Conservation (phyloP, 2,113 vertebrate species). For the Leptosomus discolor region DNA sequence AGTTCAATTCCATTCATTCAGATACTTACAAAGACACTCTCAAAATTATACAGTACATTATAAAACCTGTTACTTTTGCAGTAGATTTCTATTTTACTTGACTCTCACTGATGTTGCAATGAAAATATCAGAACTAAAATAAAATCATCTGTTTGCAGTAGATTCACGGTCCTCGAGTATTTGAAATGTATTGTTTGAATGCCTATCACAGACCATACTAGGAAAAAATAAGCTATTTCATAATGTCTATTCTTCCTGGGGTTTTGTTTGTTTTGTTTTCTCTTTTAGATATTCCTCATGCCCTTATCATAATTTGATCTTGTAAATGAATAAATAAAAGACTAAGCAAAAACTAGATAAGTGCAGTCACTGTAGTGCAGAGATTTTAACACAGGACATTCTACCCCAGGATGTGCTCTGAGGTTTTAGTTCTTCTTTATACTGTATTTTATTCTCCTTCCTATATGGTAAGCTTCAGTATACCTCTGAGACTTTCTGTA, state of each 20-base stretch:
- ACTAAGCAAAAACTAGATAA: not conserved
- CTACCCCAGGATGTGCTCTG: not conserved
- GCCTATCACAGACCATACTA: fast-evolving
- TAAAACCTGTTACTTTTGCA: not conserved
- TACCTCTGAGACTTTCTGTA: not conserved
- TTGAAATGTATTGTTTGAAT: not conserved
- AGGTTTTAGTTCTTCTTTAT: not conserved
- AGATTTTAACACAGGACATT: not conserved
- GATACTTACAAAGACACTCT: not conserved
- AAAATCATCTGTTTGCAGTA: fast-evolving
- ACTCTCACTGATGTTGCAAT: not conserved
- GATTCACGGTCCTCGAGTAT: not conserved
- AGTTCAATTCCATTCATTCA: not conserved
- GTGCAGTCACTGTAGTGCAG: not conserved
- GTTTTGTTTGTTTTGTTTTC: not conserved
- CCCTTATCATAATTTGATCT: not conserved
- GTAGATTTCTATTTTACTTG: not conserved
- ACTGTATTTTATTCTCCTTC: not conserved
- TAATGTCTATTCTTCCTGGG: fast-evolving
- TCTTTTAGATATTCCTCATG: not conserved
- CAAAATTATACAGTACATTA: not conserved
- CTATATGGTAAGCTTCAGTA: not conserved
- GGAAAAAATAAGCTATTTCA: not conserved
- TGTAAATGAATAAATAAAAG: not conserved
- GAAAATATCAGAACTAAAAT: not conserved